phyloP scores from a whole-genome alignment of 92 coral and sea anemone genomes.

The Metridium senile region DNA sequence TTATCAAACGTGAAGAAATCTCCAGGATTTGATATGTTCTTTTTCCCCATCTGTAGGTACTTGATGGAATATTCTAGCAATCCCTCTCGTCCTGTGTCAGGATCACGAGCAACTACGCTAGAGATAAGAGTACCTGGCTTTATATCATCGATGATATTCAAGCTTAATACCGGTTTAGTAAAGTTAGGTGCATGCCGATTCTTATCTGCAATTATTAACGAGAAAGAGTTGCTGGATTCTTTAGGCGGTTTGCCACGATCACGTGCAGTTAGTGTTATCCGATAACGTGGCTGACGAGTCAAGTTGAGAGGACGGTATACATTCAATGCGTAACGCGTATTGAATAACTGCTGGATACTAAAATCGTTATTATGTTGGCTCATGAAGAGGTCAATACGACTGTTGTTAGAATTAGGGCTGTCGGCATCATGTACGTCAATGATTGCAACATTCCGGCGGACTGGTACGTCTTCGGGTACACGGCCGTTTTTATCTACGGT shows the following conservation, averaged over 20 bases:
- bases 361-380: constrained; percentile 64
- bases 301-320: constrained; percentile 63
- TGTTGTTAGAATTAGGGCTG: constrained; percentile 57
- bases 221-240: constrained; percentile 37
- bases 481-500: constrained; percentile 49
- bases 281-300: constrained; percentile 59
- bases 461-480: constrained; percentile 74
- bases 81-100: constrained; percentile 67
- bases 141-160: constrained; percentile 60
- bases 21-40: constrained; percentile 44
- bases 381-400: constrained; percentile 66
- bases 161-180: constrained; percentile 34
- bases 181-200: constrained; percentile 87
- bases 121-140: constrained; percentile 53
- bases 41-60: constrained; percentile 34
- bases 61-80: constrained; percentile 62
- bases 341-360: constrained; percentile 47
- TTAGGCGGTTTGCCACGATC: constrained; percentile 76
- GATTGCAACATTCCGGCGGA: constrained; percentile 64
- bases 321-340: constrained; percentile 53
- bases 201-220: constrained; percentile 67
- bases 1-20: constrained; percentile 70
- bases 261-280: constrained; percentile 70
- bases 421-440: constrained; percentile 75
- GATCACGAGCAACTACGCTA: constrained; percentile 63